A percentile compares a stretch with the other conserved stretches of the same genome.
These are phyloP conservation scores for Galago senegalensis DNA, from an alignment of 2,797 vertebrate species.

Conservation along the genomic window DNA sequence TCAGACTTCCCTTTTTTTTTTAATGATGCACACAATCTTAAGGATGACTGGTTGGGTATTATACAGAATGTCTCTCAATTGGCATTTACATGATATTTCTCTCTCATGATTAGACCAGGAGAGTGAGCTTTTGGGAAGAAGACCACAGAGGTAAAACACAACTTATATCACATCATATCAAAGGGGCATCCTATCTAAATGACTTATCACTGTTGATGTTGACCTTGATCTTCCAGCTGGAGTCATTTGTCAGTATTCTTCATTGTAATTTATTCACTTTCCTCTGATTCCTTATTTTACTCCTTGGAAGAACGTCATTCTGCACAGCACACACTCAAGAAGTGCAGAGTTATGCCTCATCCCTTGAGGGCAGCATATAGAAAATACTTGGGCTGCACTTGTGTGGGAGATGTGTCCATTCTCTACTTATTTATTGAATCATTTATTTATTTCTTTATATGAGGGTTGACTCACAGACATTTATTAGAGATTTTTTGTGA, in stretches of 20 bases:
- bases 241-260: background rate
- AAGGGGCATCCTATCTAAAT: background rate
- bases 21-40: background rate
- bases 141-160: background rate
- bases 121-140: background rate
- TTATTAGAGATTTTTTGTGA: too few relatives aligned
- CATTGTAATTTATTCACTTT: background rate
- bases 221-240: background rate
- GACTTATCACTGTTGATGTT: background rate
- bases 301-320: background rate
- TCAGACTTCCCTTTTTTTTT: background rate
- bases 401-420: background rate
- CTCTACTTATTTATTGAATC: background rate
- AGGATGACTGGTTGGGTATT: background rate
- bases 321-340: fast-evolving
- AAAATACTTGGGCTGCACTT: background rate
- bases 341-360: background rate
- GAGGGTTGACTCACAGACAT: too few relatives aligned
- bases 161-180: background rate
- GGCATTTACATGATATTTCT: background rate
- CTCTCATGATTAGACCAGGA: background rate
- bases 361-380: background rate
- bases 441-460: background rate
- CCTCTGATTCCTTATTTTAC: fast-evolving
- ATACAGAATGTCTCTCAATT: background rate